Evolutionary conservation across 2,888 invertebrate genomes (phyloP), one percentile per base, ranked within the genome.

Genomic region (Tridacna gigas): DNA sequence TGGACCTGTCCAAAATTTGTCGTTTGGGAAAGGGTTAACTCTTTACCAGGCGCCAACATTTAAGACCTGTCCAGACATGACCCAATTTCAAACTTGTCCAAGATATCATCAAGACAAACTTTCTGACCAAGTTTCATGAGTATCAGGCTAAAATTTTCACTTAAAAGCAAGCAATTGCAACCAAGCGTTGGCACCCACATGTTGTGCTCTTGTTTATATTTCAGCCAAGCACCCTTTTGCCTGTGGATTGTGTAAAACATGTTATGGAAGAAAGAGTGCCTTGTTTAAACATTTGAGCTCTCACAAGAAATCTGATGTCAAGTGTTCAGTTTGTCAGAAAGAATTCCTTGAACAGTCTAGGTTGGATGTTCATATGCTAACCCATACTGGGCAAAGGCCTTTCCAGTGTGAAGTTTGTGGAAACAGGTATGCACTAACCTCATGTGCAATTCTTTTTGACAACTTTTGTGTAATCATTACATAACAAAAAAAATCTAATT

Each of bases 341-440:
- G 63, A 71, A 20, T 82, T 77, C 77, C 61, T 51, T 28, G 61
- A 67, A 51, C 71, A 51, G 15, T 9, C 28, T 9, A 51, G 76
- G 11, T 65, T 82, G 20, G 66, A 48, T 11, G 13, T 73, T 51
- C 84, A 84, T 63, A 67, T 73, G 51, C 45, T 66, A 1, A 79
- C 73, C 45, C 84, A 84, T 45, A 48, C n/a, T 11, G 79, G 66
- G 15, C 51, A 71, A 3, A 73, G 61, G 51, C 84, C 84, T 25
- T 61, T 48, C 56, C 74, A 82, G 51, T 84, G 84, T 82, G 79
- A 84, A 20, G 26, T 77, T 12, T 84, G 84, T 77, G 65, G 65
- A 9, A 79, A 67, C 47, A 79, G 84, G 84, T 84, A 67, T 15
- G 63, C 63, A 7, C 20, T 56, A 5, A 18, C 4, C 56, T 5